These are phyloP conservation scores for Wiebesia pumilae DNA, from an alignment of 1,140 invertebrate genomes.

Conservation along the genomic window DNA sequence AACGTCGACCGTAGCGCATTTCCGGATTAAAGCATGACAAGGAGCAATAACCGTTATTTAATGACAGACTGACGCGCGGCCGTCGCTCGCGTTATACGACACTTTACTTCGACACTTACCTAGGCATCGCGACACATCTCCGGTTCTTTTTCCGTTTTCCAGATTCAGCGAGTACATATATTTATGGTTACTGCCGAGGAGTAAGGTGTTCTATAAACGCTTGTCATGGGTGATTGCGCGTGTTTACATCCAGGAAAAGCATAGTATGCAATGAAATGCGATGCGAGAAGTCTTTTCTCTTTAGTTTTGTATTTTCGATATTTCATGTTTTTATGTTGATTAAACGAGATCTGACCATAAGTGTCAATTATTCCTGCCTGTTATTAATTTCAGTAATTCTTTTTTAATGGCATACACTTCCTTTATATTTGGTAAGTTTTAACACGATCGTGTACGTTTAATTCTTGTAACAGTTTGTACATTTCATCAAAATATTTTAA, in stretches of 20 bases:
- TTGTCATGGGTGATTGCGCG: not conserved
- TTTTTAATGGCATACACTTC: not conserved
- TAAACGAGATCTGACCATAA: not conserved
- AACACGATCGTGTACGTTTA: no score
- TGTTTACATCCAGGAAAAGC: not conserved
- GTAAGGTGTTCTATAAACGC: not conserved
- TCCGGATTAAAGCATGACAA: conserved; percentile 49
- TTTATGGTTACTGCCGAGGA: not conserved
- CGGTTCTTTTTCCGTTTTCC: not conserved
- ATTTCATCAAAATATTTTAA: no score
- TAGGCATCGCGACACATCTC: not conserved
- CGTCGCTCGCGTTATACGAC: not conserved
- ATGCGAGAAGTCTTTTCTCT: not conserved
- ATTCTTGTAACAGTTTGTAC: no score
- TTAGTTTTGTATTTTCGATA: not conserved
- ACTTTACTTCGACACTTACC: not conserved
- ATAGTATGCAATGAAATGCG: not conserved
- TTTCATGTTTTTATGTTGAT: not conserved
- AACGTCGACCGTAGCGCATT: not conserved
- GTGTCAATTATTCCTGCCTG: not conserved
- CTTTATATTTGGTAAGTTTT: no score
- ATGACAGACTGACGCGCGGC: not conserved
- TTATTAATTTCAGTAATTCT: not conserved
- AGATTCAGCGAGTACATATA: not conserved
- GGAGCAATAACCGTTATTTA: conserved; percentile 44